phyloP scores from a whole-genome alignment of 30 jellyfish, hydroid and myxozoan genomes.

The Hydra vulgaris region DNA sequence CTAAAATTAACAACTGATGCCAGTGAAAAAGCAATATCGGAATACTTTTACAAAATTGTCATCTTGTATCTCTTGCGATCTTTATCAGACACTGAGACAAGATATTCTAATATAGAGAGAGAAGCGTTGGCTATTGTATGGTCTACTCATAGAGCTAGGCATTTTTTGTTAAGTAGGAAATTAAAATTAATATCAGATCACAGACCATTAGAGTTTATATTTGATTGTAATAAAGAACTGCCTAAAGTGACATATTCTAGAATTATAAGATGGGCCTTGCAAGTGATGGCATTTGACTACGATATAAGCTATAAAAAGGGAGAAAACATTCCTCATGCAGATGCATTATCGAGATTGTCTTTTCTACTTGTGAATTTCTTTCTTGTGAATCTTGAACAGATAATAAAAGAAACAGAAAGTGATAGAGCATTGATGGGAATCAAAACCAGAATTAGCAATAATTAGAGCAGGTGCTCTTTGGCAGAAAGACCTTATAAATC shows the following conservation, averaged over 20 bases:
- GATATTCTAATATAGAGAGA: background rate
- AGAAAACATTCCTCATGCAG: background rate
- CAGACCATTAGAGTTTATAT: background rate
- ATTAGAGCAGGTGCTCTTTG: background rate
- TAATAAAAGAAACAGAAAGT: background rate
- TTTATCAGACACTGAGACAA: background rate
- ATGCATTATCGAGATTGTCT: background rate
- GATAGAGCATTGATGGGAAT: background rate
- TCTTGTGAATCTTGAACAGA: background rate
- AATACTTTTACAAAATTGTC: background rate
- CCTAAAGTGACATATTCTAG: background rate
- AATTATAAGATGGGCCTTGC: background rate
- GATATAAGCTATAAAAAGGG: background rate
- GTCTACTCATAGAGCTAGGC: background rate
- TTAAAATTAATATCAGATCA: background rate
- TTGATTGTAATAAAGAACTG: background rate
- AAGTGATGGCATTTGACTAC: background rate
- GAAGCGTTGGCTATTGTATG: background rate
- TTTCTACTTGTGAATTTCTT: background rate
- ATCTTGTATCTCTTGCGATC: background rate
- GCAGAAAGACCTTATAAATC: no score
- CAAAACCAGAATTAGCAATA: background rate
- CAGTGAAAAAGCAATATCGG: background rate
- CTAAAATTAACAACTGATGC: background rate
- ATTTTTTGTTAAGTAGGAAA: background rate